These are phyloP conservation scores for Cephus spinipes DNA, from an alignment of 2,888 invertebrate species.

Conservation along the genomic window DNA sequence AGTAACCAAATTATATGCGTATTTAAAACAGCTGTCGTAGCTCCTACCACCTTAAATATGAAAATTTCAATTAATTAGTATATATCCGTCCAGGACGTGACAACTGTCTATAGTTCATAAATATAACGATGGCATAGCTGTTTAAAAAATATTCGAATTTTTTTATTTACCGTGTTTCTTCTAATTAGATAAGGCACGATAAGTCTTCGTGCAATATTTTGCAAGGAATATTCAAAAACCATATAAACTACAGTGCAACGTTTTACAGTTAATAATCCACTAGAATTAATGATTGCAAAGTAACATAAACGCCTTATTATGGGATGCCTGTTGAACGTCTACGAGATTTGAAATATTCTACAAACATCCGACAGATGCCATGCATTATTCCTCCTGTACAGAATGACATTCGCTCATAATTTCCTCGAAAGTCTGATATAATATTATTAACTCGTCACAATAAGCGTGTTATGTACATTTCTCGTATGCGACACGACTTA, in stretches of 20 bases:
- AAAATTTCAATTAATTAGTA: neutral
- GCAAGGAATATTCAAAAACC: no score
- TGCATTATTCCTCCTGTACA: neutral
- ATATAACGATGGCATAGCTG: neutral
- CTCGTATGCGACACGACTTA: no score
- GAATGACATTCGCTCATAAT: neutral
- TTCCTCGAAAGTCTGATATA: neutral
- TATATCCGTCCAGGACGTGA: neutral
- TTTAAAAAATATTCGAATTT: neutral
- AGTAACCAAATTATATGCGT: neutral
- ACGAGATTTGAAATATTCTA: no score
- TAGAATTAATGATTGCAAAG: neutral
- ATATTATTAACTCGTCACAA: neutral
- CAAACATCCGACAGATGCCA: no score
- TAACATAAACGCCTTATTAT: no score
- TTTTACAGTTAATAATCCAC: no score
- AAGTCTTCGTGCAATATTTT: neutral
- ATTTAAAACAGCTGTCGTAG: neutral
- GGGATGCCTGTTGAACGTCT: no score
- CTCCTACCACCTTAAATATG: neutral
- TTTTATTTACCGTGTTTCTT: neutral
- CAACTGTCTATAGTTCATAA: neutral
- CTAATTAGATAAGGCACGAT: neutral
- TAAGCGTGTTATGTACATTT: no score
- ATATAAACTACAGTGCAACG: no score